A percentile compares a stretch with the other conserved stretches of the same genome.
These are phyloP conservation scores for Aplodontia rufa DNA, from an alignment of 2,113 vertebrate species.

Conservation along the genomic window DNA sequence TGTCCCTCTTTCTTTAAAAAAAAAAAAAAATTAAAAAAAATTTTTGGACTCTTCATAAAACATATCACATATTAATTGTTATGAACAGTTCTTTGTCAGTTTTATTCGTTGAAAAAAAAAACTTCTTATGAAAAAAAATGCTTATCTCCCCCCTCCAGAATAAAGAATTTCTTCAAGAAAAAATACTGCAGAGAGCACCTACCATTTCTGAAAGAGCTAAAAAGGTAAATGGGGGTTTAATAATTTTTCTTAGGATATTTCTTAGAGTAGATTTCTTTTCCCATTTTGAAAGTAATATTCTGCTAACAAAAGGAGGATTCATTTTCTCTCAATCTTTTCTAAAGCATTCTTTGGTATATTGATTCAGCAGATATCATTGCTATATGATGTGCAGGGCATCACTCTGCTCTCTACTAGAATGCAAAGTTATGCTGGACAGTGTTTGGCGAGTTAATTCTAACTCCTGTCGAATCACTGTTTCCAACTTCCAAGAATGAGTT, in stretches of 20 bases:
- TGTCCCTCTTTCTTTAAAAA: too few relatives aligned
- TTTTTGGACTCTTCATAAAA: too few relatives aligned
- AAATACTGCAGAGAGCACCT: conserved; percentile 93
- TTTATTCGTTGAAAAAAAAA: not conserved
- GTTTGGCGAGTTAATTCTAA: not conserved
- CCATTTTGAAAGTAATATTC: conserved; percentile 1
- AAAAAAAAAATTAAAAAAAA: too few relatives aligned
- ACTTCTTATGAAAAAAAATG: conserved; percentile 31
- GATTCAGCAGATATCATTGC: not conserved
- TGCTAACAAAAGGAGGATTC: not conserved
- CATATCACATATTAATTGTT: not conserved
- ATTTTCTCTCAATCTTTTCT: not conserved
- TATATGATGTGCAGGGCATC: not conserved
- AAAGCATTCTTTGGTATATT: not conserved
- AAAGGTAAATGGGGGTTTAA: conserved; percentile 86
- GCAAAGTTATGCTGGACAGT: not conserved
- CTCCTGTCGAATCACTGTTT: not conserved
- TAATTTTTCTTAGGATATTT: not conserved
- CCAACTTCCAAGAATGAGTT: not conserved
- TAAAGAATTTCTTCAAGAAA: conserved; percentile 96
- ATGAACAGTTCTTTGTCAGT: not conserved
- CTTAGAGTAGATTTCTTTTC: not conserved
- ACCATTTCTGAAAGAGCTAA: conserved; percentile 96
- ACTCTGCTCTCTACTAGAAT: not conserved
- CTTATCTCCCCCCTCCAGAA: conserved; percentile 84